Evolutionary conservation across 2,888 invertebrate species (phyloP).

Genomic region (Aleiodes alternator): DNA sequence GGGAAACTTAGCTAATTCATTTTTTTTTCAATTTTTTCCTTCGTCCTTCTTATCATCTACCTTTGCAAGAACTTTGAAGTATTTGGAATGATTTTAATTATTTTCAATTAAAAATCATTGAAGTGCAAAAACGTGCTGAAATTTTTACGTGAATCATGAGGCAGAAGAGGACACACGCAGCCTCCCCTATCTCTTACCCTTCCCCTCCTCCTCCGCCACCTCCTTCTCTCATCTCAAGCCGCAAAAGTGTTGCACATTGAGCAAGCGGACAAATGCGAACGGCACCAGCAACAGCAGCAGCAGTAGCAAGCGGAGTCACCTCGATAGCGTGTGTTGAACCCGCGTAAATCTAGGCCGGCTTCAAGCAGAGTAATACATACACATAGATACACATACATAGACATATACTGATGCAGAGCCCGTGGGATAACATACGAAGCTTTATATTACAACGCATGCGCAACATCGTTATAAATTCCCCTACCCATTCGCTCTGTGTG

Average conservation of each 20-base stretch:
- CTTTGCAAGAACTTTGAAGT: too few relatives aligned
- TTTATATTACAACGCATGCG: slow-evolving; percentile 45
- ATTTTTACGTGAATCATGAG: slow-evolving; percentile 14
- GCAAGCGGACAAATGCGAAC: slow-evolving; percentile 61
- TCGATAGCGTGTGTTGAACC: slow-evolving; percentile 75
- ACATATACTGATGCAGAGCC: slow-evolving; percentile 40
- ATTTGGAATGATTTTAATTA: too few relatives aligned
- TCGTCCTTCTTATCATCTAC: too few relatives aligned
- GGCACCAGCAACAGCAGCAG: slow-evolving; percentile 59
- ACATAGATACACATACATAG: slow-evolving; percentile 24
- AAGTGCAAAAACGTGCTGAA: neutral
- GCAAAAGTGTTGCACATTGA: slow-evolving; percentile 58
- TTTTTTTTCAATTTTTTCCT: too few relatives aligned
- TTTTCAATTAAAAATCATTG: too few relatives aligned
- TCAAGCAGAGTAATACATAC: slow-evolving; percentile 75
- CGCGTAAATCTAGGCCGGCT: slow-evolving; percentile 76
- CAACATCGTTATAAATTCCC: slow-evolving; percentile 13
- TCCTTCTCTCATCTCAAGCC: slow-evolving; percentile 8
- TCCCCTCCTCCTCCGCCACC: neutral
- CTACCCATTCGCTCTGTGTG: neutral
- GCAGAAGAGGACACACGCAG: slow-evolving; percentile 34
- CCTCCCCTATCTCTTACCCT: slow-evolving; percentile 23
- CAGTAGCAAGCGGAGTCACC: slow-evolving; percentile 66
- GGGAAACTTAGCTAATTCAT: too few relatives aligned
- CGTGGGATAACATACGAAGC: slow-evolving; percentile 45